Evolutionary conservation across 2,113 vertebrate species (phyloP).

Genomic region (Phalacrocorax aristotelis): DNA sequence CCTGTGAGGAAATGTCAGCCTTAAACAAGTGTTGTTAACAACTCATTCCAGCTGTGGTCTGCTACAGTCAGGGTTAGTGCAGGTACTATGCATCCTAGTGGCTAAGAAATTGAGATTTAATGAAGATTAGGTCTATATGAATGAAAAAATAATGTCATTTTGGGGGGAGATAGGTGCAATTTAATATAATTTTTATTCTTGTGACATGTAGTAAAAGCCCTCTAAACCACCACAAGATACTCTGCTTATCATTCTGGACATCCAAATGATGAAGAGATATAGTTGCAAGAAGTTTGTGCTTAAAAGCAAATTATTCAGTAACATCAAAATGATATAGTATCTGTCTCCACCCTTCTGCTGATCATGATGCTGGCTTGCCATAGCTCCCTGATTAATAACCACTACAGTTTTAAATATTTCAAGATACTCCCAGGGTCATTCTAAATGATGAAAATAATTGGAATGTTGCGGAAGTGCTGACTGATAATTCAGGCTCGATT

Average conservation of each 20-base stretch:
- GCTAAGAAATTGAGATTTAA: background rate
- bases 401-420: background rate
- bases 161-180: background rate
- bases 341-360: background rate
- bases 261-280: background rate
- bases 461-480: background rate
- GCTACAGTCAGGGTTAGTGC: background rate
- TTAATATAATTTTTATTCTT: background rate
- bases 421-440: background rate
- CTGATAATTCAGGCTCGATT: background rate
- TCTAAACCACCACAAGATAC: background rate
- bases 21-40: background rate
- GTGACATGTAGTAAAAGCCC: background rate
- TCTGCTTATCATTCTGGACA: background rate
- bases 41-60: background rate
- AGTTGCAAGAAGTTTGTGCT: background rate
- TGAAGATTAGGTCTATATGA: background rate
- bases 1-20: background rate
- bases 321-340: background rate
- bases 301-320: background rate
- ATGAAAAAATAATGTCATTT: background rate
- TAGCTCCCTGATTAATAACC: background rate
- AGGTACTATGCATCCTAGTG: background rate
- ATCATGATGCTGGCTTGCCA: background rate
- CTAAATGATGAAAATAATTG: background rate